Percentiles rank a stretch among this genome's conserved stretches.
phyloP scores from a whole-genome alignment of 2,113 vertebrate genomes.

The Mirounga angustirostris region DNA sequence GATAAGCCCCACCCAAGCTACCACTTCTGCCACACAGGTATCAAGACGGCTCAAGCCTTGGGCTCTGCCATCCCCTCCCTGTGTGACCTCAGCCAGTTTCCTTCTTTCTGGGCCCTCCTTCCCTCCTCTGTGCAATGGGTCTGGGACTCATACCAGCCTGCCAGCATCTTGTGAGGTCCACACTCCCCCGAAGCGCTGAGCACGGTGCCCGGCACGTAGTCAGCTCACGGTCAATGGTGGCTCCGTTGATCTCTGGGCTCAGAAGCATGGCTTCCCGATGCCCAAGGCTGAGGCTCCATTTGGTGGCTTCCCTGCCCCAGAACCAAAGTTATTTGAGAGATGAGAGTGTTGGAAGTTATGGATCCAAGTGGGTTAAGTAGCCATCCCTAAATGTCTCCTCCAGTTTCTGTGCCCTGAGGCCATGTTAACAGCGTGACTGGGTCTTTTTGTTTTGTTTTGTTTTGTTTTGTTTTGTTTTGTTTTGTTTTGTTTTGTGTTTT shows the following conservation, averaged over 20 bases:
- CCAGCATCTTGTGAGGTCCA: not conserved
- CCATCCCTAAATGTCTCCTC: not conserved
- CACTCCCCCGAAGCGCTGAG: not conserved
- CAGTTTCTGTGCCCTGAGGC: not conserved
- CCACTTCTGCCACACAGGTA: no score
- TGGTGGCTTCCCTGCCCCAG: fast-evolving
- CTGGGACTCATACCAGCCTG: not conserved
- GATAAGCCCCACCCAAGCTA: not conserved
- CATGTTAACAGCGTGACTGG: not conserved
- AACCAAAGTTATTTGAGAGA: not conserved
- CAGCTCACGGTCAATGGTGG: not conserved
- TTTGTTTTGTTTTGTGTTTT: no score
- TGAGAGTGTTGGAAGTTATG: not conserved
- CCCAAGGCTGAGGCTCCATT: not conserved
- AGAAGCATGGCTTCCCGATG: not conserved
- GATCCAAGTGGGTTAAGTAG: not conserved
- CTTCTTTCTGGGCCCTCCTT: not conserved
- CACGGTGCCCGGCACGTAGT: fast-evolving
- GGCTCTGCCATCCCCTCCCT: not conserved
- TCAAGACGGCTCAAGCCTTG: not conserved
- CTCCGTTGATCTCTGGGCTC: not conserved
- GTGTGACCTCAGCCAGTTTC: not conserved
- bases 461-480: no score
- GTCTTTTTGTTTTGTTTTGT: no score
- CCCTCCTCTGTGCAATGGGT: not conserved